These are phyloP conservation scores for Nibea coibor DNA, from an alignment of 2,113 vertebrate species.

Conservation along the genomic window DNA sequence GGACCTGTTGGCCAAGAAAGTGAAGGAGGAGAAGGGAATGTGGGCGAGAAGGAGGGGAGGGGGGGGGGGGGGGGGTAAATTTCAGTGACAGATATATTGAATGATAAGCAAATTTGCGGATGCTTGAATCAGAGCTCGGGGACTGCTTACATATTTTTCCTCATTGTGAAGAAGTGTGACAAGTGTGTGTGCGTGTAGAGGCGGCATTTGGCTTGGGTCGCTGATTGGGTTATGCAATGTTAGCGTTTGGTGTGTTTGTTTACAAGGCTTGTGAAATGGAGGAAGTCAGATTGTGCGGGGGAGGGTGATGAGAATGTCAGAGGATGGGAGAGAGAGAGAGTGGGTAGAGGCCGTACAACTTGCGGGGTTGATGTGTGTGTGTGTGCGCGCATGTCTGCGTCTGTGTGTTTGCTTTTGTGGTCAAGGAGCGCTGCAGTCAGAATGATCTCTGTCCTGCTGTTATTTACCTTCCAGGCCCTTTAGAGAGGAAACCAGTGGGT, in stretches of 20 bases:
- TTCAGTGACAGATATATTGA: constrained; percentile 52
- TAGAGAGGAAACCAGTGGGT: constrained; percentile 73
- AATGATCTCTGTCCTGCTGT: constrained; percentile 70
- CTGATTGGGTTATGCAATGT: constrained; percentile 61
- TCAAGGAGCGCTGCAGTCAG: constrained; percentile 43
- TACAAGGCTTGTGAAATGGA: constrained; percentile 70
- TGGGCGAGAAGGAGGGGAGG: constrained; percentile 1
- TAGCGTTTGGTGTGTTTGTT: constrained; percentile 76
- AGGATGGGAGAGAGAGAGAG: constrained; percentile 52
- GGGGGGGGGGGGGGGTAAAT: neutral
- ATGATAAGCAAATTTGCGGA: constrained; percentile 71
- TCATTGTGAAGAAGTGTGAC: constrained; percentile 47
- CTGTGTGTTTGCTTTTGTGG: constrained; percentile 44
- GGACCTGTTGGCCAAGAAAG: constrained; percentile 77
- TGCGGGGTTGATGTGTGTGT: neutral
- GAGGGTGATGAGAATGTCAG: constrained; percentile 73
- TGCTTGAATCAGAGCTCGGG: constrained; percentile 42
- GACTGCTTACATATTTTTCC: constrained; percentile 32
- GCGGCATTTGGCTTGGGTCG: constrained; percentile 46
- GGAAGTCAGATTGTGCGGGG: constrained; percentile 75
- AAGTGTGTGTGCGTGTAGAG: constrained; percentile 34
- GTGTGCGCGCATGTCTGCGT: constrained; percentile 5
- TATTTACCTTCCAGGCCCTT: constrained; percentile 74
- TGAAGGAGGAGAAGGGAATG: constrained; percentile 57
- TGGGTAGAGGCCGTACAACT: constrained; percentile 35